Evolutionary conservation across 2,797 vertebrate genomes (phyloP).

Genomic region (Sibirionetta formosa): DNA sequence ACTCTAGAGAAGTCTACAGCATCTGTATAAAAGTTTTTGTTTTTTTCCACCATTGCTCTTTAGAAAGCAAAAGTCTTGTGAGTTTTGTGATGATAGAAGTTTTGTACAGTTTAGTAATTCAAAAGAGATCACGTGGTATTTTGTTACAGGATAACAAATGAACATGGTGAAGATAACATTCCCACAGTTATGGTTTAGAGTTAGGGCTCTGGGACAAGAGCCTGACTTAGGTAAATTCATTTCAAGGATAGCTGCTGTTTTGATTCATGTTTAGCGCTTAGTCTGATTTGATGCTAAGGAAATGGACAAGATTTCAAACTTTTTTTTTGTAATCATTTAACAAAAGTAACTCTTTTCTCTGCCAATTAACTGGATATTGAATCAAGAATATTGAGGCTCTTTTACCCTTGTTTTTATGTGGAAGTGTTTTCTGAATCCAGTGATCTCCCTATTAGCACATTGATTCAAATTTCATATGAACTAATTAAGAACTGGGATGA

Average conservation of each 20-base stretch:
- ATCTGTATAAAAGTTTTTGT: not conserved
- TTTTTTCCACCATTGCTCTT: not conserved
- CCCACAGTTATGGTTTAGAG: not conserved
- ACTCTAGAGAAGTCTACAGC: not conserved
- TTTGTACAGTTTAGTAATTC: not conserved
- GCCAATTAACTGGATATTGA: not conserved
- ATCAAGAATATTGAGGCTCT: not conserved
- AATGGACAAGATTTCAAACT: not conserved
- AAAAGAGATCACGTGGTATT: not conserved
- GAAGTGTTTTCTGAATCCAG: not conserved
- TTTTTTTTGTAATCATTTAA: not conserved
- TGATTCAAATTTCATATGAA: not conserved
- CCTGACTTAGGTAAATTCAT: not conserved
- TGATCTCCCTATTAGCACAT: not conserved
- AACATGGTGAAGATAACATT: not conserved
- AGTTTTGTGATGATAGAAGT: not conserved
- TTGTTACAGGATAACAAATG: rapidly evolving
- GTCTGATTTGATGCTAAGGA: not conserved
- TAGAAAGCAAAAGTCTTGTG: not conserved
- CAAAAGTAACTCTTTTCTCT: not conserved
- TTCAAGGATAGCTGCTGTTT: not conserved
- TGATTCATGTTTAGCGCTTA: not conserved
- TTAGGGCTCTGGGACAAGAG: not conserved
- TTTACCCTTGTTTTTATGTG: not conserved
- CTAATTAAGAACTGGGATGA: not conserved